Evolutionary conservation across 2,888 invertebrate genomes (phyloP), one percentile per base, ranked within the genome.

Genomic region (Resseliella maxima): DNA sequence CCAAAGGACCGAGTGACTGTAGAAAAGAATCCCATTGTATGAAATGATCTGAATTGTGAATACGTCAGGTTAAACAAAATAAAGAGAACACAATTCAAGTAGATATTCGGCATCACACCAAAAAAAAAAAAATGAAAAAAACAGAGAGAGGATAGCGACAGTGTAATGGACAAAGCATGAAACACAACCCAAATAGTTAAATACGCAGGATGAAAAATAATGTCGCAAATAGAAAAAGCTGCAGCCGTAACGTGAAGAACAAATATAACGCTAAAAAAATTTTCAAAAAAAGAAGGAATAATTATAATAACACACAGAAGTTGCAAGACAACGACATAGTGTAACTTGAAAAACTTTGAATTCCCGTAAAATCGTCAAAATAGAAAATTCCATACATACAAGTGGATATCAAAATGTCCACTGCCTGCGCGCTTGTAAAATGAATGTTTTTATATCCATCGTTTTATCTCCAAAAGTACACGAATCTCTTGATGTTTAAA

Each of bases 191-290:
- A 59, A 72, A 72, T 31, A 72, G 72, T 72, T 72, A 72, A 72
- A 72, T 72, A 72, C 35, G 31, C 35, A 72, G 72, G 72, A 72
- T 72, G 72, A 72, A 72, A 35, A 72, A 72, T 31, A 72, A 72
- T 72, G 72, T 72, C n/a, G 35, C 72, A 72, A 72, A 72, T 72
- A 72, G 72, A 72, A 72, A 72, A 72, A 72, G 59, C 59, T 59
- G 59, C 59, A 59, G 59, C 24, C 24, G 24, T 24, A 59, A 72
- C 72, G 72, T 72, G 72, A 72, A 72, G 72, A 72, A 15, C 72
- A 27, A 72, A 35, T 35, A 72, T 15, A 72, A 72, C 46, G 41
- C 12, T 8, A 12, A 50, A 50, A 50, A 50, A 50, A 50, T 15
- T n/a, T 27, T 12, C n/a, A 15, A 18, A 72, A 72, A 27, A n/a